These are phyloP conservation scores for Caenorhabditis zanzibari DNA, from an alignment of 2,888 invertebrate genomes.

Conservation along the genomic window DNA sequence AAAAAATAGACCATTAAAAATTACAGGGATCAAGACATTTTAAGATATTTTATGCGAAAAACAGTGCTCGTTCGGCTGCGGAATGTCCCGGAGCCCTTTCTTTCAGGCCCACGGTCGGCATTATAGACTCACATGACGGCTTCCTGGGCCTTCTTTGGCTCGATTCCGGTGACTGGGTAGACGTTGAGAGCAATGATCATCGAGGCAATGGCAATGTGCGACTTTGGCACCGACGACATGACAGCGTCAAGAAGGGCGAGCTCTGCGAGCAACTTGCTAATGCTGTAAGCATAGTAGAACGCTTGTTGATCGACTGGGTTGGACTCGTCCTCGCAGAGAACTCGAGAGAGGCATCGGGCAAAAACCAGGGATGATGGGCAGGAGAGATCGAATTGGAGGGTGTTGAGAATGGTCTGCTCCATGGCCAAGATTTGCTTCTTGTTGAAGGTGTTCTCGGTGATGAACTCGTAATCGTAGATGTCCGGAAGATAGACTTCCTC, in stretches of 20 bases:
- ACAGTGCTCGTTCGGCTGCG: no score
- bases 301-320: constrained; percentile 81
- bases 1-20: no score
- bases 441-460: constrained; percentile 92
- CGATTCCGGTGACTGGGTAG: constrained; percentile 51
- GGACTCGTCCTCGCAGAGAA: constrained; percentile 47
- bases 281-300: constrained; percentile 88
- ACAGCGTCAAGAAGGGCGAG: constrained; percentile 89
- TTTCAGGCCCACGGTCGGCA: no score
- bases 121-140: constrained; percentile 37
- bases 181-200: constrained; percentile 87
- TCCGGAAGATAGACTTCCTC: constrained; percentile 95
- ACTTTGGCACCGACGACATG: constrained; percentile 89
- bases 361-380: constrained; percentile 93
- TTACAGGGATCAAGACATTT: no score
- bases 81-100: no score
- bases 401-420: constrained; percentile 67
- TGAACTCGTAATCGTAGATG: constrained; percentile 92
- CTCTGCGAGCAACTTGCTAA: constrained; percentile 95
- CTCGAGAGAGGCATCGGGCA: constrained; percentile 88
- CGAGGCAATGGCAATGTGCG: constrained; percentile 91
- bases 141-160: constrained; percentile 16
- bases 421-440: constrained; percentile 84
- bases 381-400: constrained; percentile 88
- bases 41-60: no score